Evolutionary conservation across 1,140 invertebrate genomes (phyloP).

Genomic region (Psilanteris sp.): DNA sequence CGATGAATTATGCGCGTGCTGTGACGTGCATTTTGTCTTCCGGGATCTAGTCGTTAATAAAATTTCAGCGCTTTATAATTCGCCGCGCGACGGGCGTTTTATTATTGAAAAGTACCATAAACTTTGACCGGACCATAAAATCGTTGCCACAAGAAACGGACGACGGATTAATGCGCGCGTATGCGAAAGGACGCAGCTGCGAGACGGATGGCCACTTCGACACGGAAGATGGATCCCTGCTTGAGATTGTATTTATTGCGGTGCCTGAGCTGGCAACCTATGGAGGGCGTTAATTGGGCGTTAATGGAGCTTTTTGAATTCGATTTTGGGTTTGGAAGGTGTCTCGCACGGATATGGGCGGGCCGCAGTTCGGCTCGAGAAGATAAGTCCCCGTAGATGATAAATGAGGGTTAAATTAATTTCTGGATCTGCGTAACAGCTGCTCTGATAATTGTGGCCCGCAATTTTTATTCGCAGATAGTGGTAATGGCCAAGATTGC

Average conservation of each 20-base stretch:
- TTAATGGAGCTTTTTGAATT: constrained; percentile 30
- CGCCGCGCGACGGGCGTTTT: constrained; percentile 57
- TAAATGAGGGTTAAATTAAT: constrained; percentile 35
- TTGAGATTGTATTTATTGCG: constrained; percentile 33
- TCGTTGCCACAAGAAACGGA: constrained; percentile 33
- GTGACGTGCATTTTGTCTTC: constrained; percentile 69
- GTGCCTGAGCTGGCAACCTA: background rate
- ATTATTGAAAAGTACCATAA: constrained; percentile 70
- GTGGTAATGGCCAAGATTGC: constrained; percentile 7
- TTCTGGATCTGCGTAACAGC: constrained; percentile 28
- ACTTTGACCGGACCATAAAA: constrained; percentile 60
- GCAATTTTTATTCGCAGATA: constrained; percentile 13
- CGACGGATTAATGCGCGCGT: constrained; percentile 56
- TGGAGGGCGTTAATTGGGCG: constrained; percentile 17
- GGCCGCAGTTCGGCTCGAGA: background rate
- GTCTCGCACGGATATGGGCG: background rate
- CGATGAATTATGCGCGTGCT: constrained; percentile 68
- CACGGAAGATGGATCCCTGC: constrained; percentile 42
- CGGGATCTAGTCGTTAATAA: constrained; percentile 72
- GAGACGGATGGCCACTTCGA: constrained; percentile 33
- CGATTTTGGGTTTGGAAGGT: constrained; percentile 15
- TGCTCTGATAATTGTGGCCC: constrained; percentile 26
- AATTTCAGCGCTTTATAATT: constrained; percentile 66
- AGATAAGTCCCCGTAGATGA: constrained; percentile 1
- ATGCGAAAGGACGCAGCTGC: constrained; percentile 38